Evolutionary conservation across 2,888 invertebrate species (phyloP).

Genomic region (Cataglyphis rosenhaueri): DNA sequence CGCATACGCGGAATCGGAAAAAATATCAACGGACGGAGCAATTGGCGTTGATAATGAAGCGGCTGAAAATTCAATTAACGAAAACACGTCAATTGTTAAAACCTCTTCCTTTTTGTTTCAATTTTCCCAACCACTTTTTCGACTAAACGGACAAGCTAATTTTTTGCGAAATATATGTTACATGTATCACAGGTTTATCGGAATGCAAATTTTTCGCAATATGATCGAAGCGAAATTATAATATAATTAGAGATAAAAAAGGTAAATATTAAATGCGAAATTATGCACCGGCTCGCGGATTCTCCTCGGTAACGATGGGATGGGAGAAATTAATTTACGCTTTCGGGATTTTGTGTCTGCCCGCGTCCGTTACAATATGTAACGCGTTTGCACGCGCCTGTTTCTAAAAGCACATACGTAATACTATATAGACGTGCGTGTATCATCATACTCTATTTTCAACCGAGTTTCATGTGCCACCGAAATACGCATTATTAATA

Average conservation of each 20-base stretch:
- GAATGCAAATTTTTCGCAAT: constrained; percentile 38
- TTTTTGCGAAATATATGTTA: constrained; percentile 57
- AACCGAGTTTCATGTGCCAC: constrained; percentile 22
- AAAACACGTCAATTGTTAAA: constrained; percentile 55
- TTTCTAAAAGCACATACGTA: constrained; percentile 29
- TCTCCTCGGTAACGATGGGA: constrained; percentile 18
- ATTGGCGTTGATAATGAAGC: constrained; percentile 53
- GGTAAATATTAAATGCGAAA: constrained; percentile 48
- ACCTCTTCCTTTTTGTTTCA: constrained; percentile 48
- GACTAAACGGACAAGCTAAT: constrained; percentile 55
- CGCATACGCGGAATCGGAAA: constrained; percentile 40
- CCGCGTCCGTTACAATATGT: constrained; percentile 25
- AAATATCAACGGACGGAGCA: constrained; percentile 49
- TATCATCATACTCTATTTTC: constrained; percentile 38
- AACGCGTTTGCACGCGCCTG: constrained; percentile 29
- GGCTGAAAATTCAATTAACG: constrained; percentile 65
- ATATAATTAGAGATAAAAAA: constrained; percentile 43
- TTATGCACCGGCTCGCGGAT: constrained; percentile 38
- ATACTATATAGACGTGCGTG: neutral
- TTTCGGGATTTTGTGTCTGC: constrained; percentile 48
- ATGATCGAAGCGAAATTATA: constrained; percentile 27
- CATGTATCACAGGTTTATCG: constrained; percentile 26
- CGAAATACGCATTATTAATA: constrained; percentile 47
- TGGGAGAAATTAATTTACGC: constrained; percentile 49
- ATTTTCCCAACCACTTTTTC: constrained; percentile 51